Base-by-base conservation (phyloP, 2,797 vertebrate species). In the Chromobotia macracanthus region DNA sequence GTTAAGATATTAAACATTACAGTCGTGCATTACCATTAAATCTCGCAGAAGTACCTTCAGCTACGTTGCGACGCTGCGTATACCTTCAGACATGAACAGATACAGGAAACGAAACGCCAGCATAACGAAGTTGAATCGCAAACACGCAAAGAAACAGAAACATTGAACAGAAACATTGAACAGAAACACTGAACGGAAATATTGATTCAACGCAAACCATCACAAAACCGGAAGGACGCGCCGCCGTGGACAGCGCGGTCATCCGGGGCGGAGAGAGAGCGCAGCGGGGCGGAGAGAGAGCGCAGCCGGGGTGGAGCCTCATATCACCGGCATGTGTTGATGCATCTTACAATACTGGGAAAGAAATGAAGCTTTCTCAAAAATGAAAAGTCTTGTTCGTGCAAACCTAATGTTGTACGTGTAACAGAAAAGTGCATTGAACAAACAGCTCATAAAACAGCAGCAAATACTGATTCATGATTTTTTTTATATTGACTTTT, bases 181-280 rank as follows among this genome's bases (percentile, higher is more conserved):
- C 28, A 58, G 16, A 77, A 58, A 68, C 53, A 58, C 7, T 0
- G 56, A 44, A 5, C 7, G 1, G 31, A 75, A 5, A 51, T 15
- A 51, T 9, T 1, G 6, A 12, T 58, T 12, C 65, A 48, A 5
- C 0, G 3, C 41, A 21, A 18, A 12, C 9, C 9, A 35, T 15
- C 21, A 8, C 48, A 69, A 16, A 66, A 80, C 82, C 82, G 82
- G 82, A 77, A 83, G 19, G 74, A 80, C 67, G 74, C 67, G 70
- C 58, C 23, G 8, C 12, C 1, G 48, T 35, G 28, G 38, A 72
- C 66, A 75, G 7, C 63, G 12, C 60, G 53, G 18, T 44, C 61
- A 67, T 81, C 75, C 75, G 75, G 66, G 65, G 75, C 25, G 23
- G 75, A 61, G 25, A 4, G n/a, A 38, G 53, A 18, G 1, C 6